Evolutionary conservation across 1,140 invertebrate genomes (phyloP).

Genomic region (Penaeus indicus): DNA sequence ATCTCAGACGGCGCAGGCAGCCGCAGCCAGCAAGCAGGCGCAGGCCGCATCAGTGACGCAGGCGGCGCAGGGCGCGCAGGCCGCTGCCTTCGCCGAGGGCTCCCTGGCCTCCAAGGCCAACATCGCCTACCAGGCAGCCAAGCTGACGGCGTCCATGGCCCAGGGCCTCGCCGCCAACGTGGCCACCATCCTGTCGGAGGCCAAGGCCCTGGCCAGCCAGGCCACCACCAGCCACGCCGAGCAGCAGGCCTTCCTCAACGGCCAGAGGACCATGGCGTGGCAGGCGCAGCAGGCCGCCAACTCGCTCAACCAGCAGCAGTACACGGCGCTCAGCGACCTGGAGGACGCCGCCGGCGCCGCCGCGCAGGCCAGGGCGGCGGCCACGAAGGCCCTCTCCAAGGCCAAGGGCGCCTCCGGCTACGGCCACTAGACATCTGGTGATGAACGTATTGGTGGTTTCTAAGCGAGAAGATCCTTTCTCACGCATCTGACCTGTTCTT

Average conservation of each 20-base stretch:
- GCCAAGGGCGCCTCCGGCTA: slow-evolving; percentile 10
- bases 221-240: slow-evolving; percentile 1
- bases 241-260: background rate
- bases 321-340: background rate
- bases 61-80: slow-evolving; percentile 11
- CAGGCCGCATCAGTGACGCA: background rate
- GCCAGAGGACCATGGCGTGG: slow-evolving; percentile 11
- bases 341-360: background rate
- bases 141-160: slow-evolving; percentile 1
- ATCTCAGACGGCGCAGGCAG: background rate
- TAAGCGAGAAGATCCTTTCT: background rate
- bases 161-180: background rate
- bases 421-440: background rate
- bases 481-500: too few species aligned
- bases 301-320: slow-evolving; percentile 18
- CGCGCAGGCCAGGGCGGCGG: background rate
- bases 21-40: background rate
- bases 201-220: slow-evolving; percentile 14
- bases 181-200: background rate
- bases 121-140: slow-evolving; percentile 2
- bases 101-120: slow-evolving; percentile 11
- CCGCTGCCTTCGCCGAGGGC: background rate
- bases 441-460: background rate
- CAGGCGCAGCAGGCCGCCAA: slow-evolving; percentile 8
- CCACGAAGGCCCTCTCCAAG: slow-evolving; percentile 1